A percentile compares a stretch with the other conserved stretches of the same genome.
Conservation (phyloP, 2,797 vertebrate genomes). For the Sternarchorhynchus goeldii region DNA sequence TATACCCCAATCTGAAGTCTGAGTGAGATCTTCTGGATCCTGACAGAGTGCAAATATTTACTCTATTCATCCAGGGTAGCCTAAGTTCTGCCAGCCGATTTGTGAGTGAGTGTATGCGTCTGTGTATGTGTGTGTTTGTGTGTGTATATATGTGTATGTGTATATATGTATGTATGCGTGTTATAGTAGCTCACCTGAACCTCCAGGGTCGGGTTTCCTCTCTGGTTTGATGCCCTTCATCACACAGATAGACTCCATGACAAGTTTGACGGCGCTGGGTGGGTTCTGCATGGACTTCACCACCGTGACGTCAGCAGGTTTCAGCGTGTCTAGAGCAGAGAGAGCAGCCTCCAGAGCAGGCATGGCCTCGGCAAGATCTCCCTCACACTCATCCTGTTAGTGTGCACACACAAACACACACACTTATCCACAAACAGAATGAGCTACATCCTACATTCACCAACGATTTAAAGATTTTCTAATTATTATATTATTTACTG, state of each 20-base stretch:
- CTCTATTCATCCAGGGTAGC: no score
- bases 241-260: conserved; percentile 95
- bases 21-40: no score
- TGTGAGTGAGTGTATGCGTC: neutral
- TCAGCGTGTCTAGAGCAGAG: conserved; percentile 87
- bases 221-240: conserved; percentile 91
- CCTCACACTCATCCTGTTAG: conserved; percentile 88
- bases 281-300: conserved; percentile 95
- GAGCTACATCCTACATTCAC: no score
- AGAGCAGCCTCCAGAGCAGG: conserved; percentile 87
- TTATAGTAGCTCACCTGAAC: conserved; percentile 77
- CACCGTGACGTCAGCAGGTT: conserved; percentile 87
- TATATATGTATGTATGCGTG: neutral
- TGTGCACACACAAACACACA: no score
- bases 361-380: conserved; percentile 90
- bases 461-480: no score
- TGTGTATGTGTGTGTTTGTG: neutral
- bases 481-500: no score
- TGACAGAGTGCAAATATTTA: no score
- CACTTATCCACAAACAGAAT: no score
- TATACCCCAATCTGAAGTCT: no score
- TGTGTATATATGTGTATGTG: neutral
- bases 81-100: no score
- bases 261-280: conserved; percentile 87
- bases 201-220: conserved; percentile 87